A percentile compares a stretch with the other conserved stretches of the same genome.
These are phyloP conservation scores for Drosophila rhopaloa DNA, from an alignment of 1,140 invertebrate species.

Conservation along the genomic window DNA sequence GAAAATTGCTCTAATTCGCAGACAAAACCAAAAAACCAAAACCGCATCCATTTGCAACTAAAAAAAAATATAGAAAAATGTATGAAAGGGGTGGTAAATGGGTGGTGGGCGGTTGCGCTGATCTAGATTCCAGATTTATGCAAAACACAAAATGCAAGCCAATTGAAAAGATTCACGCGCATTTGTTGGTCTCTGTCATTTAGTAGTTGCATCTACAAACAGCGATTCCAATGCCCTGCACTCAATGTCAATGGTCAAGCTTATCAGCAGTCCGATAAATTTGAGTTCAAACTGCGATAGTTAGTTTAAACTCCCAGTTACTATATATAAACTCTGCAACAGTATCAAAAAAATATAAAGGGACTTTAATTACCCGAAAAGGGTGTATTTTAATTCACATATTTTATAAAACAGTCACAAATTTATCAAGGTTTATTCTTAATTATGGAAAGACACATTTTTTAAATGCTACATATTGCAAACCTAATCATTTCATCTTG, in stretches of 20 bases:
- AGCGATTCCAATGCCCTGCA: conserved; percentile 22
- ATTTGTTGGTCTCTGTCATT: conserved; percentile 45
- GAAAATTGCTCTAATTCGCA: conserved; percentile 68
- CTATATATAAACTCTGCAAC: no score
- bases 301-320: no score
- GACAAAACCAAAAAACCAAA: conserved; percentile 26
- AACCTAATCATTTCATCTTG: no score
- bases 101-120: conserved; percentile 26
- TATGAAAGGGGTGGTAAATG: conserved; percentile 9
- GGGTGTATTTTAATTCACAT: no score
- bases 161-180: conserved; percentile 74
- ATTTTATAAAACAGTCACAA: no score
- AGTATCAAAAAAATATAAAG: no score
- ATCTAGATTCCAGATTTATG: conserved; percentile 71
- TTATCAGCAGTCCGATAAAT: background rate
- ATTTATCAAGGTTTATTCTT: no score
- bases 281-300: background rate
- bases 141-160: conserved; percentile 66
- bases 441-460: no score
- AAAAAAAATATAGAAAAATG: conserved; percentile 8
- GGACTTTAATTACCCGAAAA: no score
- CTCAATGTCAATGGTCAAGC: conserved; percentile 57
- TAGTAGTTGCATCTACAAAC: conserved; percentile 31
- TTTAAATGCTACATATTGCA: no score
- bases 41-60: conserved; percentile 43